Conservation (phyloP, 2,888 invertebrate species). For the Drosophila mulleri region DNA sequence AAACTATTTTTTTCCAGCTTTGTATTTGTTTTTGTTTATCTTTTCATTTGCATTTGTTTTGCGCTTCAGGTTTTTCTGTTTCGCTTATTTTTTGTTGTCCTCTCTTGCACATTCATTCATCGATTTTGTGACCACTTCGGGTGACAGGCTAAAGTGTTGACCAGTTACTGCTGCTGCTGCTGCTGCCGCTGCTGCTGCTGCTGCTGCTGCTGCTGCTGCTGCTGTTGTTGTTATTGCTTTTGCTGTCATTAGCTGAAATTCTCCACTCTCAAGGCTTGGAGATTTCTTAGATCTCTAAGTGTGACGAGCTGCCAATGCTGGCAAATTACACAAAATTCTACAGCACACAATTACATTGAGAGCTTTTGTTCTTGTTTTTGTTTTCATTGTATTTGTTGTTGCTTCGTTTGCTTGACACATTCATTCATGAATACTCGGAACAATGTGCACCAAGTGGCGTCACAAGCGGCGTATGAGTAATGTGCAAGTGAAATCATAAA, state of each 20-base stretch:
- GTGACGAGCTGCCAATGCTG: constrained; percentile 13
- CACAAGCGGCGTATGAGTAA: constrained; percentile 59
- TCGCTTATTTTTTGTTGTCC: constrained; percentile 29
- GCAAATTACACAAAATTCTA: constrained; percentile 13
- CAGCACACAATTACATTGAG: constrained; percentile 24
- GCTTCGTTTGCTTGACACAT: constrained; percentile 22
- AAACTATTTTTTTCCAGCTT: constrained; percentile 33
- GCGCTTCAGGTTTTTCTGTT: constrained; percentile 18
- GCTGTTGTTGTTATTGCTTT: neutral
- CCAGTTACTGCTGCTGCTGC: constrained; percentile 22
- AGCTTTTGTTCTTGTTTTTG: constrained; percentile 17
- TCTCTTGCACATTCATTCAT: constrained; percentile 62
- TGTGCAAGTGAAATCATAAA: constrained; percentile 32
- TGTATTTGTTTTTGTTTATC: constrained; percentile 20
- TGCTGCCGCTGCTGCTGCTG: constrained; percentile 13
- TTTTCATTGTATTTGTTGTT: constrained; percentile 1
- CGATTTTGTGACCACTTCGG: constrained; percentile 48
- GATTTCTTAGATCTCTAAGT: constrained; percentile 24
- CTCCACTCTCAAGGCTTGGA: constrained; percentile 41
- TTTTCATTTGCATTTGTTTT: constrained; percentile 30
- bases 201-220: neutral
- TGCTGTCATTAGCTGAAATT: constrained; percentile 33
- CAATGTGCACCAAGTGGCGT: constrained; percentile 45
- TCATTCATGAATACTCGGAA: constrained; percentile 39
- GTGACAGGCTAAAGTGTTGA: constrained; percentile 47